These are phyloP conservation scores for Andrena dorsata DNA, from an alignment of 2,888 invertebrate species.

Conservation along the genomic window DNA sequence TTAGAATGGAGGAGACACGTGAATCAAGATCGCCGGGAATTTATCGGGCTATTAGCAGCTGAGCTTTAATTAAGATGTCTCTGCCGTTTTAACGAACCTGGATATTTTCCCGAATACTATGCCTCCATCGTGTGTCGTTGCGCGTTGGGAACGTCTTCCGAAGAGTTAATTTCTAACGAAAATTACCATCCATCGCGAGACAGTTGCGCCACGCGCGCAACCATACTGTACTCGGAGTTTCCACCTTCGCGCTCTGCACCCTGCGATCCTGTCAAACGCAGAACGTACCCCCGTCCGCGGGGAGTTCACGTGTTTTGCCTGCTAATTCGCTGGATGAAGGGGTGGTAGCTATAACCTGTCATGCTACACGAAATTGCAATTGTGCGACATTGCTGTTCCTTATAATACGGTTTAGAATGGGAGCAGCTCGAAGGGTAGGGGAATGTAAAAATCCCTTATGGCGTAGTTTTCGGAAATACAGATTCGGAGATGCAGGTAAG, in stretches of 20 bases:
- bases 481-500: too few species aligned
- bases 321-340: conserved; percentile 9
- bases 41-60: too few species aligned
- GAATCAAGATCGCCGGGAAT: too few species aligned
- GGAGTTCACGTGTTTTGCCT: conserved; percentile 16
- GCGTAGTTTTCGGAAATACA: too few species aligned
- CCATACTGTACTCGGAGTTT: conserved; percentile 10
- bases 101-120: too few species aligned
- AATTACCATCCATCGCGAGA: conserved; percentile 8
- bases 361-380: too few species aligned
- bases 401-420: neutral
- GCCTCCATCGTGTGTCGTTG: neutral
- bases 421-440: too few species aligned
- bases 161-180: conserved; percentile 12
- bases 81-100: too few species aligned
- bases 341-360: neutral
- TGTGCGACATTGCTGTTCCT: neutral
- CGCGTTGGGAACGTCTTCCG: neutral
- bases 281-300: neutral
- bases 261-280: conserved; percentile 20
- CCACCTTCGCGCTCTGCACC: conserved; percentile 2
- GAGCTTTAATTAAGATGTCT: neutral
- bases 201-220: neutral
- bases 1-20: too few species aligned
- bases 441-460: too few species aligned